Percentiles rank a stretch among this genome's conserved stretches.
These are phyloP conservation scores for Napeogenes inachia DNA, from an alignment of 2,888 invertebrate genomes.

Conservation along the genomic window DNA sequence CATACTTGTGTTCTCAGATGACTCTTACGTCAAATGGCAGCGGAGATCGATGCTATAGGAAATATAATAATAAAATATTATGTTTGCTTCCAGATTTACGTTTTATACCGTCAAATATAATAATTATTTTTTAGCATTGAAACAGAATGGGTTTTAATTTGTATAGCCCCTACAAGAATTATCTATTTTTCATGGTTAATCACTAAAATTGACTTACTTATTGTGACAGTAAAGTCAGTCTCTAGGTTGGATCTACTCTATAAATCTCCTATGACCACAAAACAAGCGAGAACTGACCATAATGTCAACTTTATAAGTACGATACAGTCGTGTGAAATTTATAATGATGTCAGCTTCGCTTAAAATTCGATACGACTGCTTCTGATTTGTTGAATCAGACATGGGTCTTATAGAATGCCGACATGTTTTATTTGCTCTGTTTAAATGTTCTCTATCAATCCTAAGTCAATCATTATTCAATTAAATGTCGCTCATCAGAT, in stretches of 20 bases:
- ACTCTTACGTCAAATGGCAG: not conserved
- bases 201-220: too few species aligned
- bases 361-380: constrained; percentile 6
- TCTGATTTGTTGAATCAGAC: constrained; percentile 6
- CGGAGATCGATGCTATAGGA: not conserved
- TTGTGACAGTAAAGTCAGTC: too few species aligned
- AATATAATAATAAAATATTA: too few species aligned
- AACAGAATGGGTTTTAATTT: too few species aligned
- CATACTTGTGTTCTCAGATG: not conserved
- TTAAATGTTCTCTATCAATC: too few species aligned
- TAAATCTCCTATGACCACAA: not conserved
- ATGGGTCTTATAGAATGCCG: not conserved
- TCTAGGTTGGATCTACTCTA: not conserved
- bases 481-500: too few species aligned
- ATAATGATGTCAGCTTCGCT: constrained; percentile 25
- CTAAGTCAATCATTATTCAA: too few species aligned
- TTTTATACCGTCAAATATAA: too few species aligned
- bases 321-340: constrained; percentile 26
- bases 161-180: too few species aligned
- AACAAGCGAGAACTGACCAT: not conserved
- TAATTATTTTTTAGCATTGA: too few species aligned
- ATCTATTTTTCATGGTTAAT: too few species aligned
- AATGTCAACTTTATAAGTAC: not conserved
- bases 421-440: not conserved
- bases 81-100: too few species aligned